phyloP scores from a whole-genome alignment of 2,797 vertebrate species.

The Enteromius radiatus region DNA sequence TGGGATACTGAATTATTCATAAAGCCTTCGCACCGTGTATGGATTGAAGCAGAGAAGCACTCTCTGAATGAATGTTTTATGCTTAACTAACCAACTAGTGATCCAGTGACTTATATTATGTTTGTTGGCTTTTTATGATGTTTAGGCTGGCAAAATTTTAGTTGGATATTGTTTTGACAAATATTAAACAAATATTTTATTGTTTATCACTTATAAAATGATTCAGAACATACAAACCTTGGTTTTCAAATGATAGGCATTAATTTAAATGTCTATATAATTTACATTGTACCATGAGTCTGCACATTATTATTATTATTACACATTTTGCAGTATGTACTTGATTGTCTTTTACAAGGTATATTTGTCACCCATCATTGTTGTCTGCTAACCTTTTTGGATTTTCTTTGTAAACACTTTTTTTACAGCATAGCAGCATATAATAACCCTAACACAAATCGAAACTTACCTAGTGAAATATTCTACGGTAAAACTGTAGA shows the following conservation, averaged over 20 bases:
- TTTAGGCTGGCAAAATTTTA: not conserved
- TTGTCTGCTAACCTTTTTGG: not conserved
- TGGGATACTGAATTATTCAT: conserved; percentile 71
- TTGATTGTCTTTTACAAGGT: not conserved
- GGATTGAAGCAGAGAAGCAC: conserved; percentile 47
- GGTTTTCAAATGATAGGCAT: not conserved
- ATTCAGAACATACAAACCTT: not conserved
- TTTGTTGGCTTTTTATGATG: conserved; percentile 13
- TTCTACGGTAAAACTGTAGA: no score
- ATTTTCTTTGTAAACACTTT: no score
- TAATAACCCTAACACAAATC: no score
- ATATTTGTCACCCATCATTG: not conserved
- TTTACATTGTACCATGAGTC: not conserved
- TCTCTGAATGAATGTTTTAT: conserved; percentile 70
- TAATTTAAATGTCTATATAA: not conserved
- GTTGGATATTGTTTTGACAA: not conserved
- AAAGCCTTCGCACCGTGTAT: conserved; percentile 19
- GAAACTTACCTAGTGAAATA: no score
- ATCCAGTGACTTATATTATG: not conserved
- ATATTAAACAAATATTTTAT: not conserved
- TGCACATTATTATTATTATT: not conserved
- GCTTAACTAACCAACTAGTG: not conserved
- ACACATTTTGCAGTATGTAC: not conserved
- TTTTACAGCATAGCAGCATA: no score
- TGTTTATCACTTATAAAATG: not conserved